Base-by-base conservation (phyloP, 2,888 invertebrate species). In the Drosophila meridiana region DNA sequence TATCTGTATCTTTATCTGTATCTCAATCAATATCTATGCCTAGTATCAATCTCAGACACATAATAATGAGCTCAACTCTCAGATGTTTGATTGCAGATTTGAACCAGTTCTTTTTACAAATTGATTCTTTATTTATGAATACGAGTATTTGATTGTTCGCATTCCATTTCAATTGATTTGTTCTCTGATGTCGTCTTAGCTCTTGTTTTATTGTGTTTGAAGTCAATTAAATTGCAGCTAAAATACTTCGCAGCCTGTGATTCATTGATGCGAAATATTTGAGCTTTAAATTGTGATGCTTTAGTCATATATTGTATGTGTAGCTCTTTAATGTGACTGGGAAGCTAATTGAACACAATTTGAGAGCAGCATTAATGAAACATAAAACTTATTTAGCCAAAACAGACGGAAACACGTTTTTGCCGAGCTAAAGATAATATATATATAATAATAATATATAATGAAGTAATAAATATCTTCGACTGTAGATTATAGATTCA, bases 21-120 rank as follows among this genome's bases (percentile, higher is more conserved):
- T 34, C 14, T 48, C 0, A 32, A 32, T 32, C n/a, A 32, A 2
- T 32, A 20, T 50, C n/a, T 48, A 3, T 48, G 4, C 4, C 13
- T 7, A 7, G 2, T 6, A 14, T 30, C 3, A 1, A 14, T 30
- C 14, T 30, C 28, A 5, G 20, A 13, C 38, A 9, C 38, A 48
- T 63, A 63, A 78, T 73, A 76, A 76, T 78, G 78, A 77, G 82
- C 82, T 78, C 68, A 68, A 32, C 58, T 58, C 43, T 68, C 34
- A 47, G 28, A 7, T 45, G n/a, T 45, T 13, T 58, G 52, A 9
- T 30, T 66, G 6, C 26, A 38, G 30, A 26, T 53, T 43, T 36
- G 36, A 52, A 34, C 28, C 53, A 62, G 53, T 43, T 65, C 36
- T 50, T 5, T n/a, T 45, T 63, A 36, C 63, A 32, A 45, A 26